Evolutionary conservation across 2,113 vertebrate species (phyloP), one percentile per base, ranked within the genome.

Genomic region (Aphyosemion australe): DNA sequence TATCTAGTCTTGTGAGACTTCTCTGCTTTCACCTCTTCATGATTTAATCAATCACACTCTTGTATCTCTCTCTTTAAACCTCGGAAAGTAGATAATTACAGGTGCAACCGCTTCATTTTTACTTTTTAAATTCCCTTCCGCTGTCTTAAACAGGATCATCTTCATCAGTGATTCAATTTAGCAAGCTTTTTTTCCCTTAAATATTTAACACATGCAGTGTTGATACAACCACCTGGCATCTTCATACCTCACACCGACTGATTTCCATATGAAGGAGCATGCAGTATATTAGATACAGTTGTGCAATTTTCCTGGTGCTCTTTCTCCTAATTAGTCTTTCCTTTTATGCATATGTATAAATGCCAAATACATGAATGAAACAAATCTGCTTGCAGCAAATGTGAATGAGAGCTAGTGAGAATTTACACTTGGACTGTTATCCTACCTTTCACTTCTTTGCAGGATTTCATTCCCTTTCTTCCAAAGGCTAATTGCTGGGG

Each of bases 381-480:
- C 59, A 81, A 54, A 39, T 78, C n/a, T 0, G 8, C 64, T 50
- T 0, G 48, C 65, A 37, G 58, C 46, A 61, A 74, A 48, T 76
- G 68, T 41, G 65, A 85, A 78, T 73, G 69, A 78, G 83, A 79
- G 50, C 68, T 54, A 65, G 21, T 9, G 54, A 19, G 56, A 74
- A 79, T 75, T 72, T 73, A 60, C 56, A 59, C 63, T 65, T 50
- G 15, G 53, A 74, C 54, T 80, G 78, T 72, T 47, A 76, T 80
- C 86, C 65, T 95, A 99, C 96, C 96, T 95, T 92, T 94, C 94
- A 57, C 72, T 94, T 88, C 91, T 92, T 51, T 86, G 95, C 63
- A 99, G 86, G 56, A 93, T 82, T 80, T 91, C 90, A 48, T 90
- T 93, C 74, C 94, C 95, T 88, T 94, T 97, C 91, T 94, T 97